Evolutionary conservation across 2,797 vertebrate genomes (phyloP), one percentile per base, ranked within the genome.

Genomic region (Pristis pectinata): DNA sequence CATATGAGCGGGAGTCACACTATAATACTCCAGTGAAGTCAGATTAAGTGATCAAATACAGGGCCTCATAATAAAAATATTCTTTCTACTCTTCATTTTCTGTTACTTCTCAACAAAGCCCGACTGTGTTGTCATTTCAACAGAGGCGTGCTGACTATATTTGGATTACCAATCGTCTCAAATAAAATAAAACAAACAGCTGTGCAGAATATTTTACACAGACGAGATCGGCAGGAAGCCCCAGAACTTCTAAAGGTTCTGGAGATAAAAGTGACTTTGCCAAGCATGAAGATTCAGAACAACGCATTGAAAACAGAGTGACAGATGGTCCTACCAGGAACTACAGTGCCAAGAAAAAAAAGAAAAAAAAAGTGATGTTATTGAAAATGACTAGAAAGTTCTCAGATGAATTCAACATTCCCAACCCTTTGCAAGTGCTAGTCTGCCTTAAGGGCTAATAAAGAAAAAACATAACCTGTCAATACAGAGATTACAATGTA

Each of bases 311-410:
- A 98, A 98, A 98, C 98, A 97, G 98, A 98, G 98, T 98, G 98
- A 99, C 99, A 99, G 99, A 99, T 99, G 99, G 99, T 98, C 98
- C 97, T 94, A 97, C 98, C 97, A 98, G 98, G 98, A 97, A 98
- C 96, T 97, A 95, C 97, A 97, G 97, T 99, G 98, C 98, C 98
- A 99, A 98, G 97, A 98, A 97, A 97, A 95, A 96, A 96, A 96
- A 96, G 96, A 96, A 95, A 95, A 96, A 96, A 95, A 96, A 96
- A 98, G 96, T 97, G 97, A 97, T 97, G 97, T 97, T 97, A 97
- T 97, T 97, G 97, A 98, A 97, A 96, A 97, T 96, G 97, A 97
- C 97, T 97, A 97, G 96, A 97, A 97, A 97, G 97, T 97, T 97
- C 97, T 97, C 96, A 96, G 96, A 96, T 97, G 96, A 97, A 97